Evolutionary conservation across 2,888 invertebrate species (phyloP).

Genomic region (Cephus nigrinus): DNA sequence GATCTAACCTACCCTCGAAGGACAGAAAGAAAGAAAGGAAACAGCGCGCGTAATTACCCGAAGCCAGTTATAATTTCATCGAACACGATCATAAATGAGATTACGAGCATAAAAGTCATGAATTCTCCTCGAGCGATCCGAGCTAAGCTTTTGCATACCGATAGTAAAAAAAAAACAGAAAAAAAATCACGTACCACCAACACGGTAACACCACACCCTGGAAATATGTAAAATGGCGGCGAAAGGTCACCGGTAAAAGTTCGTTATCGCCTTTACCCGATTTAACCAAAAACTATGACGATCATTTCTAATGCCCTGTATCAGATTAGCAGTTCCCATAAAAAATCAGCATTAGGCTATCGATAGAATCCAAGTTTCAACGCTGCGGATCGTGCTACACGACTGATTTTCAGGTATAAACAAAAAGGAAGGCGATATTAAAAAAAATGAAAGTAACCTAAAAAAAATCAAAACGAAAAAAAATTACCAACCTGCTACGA

Average conservation of each 20-base stretch:
- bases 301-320: not conserved
- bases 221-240: not conserved
- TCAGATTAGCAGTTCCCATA: not conserved
- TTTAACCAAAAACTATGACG: not conserved
- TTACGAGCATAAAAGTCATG: constrained; percentile 39
- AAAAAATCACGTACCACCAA: not conserved
- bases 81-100: constrained; percentile 47
- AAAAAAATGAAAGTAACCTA: not conserved
- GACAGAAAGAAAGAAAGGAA: constrained; percentile 12
- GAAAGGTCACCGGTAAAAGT: not conserved
- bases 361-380: not conserved
- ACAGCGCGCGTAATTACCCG: constrained; percentile 14
- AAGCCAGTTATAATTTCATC: constrained; percentile 49
- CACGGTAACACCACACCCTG: not conserved
- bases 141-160: not conserved
- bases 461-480: not conserved
- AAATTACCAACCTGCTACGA: not conserved
- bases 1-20: not conserved
- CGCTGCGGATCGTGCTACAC: not conserved
- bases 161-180: not conserved
- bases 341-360: not conserved
- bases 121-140: not conserved
- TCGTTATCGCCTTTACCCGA: not conserved
- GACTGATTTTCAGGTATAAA: not conserved
- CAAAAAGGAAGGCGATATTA: not conserved